Base-by-base conservation (phyloP, 2,113 vertebrate species). In the Pseudorhombus dupliciocellatus region DNA sequence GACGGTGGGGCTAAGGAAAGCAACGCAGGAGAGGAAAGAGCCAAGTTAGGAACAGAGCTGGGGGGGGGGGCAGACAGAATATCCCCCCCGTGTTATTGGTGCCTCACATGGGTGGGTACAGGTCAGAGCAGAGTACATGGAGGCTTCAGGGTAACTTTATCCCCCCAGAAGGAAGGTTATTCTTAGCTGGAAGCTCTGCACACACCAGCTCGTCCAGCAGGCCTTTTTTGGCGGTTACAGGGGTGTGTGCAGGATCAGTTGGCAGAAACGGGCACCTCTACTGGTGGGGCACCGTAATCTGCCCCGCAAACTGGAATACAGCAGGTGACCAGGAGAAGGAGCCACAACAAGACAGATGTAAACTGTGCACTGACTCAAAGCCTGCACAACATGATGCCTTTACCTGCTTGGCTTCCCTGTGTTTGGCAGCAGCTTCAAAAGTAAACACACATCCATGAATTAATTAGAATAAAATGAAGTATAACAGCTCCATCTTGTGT, bases 81-180 rank as follows among this genome's bases (percentile, higher is more conserved):
- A 87, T 72, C 53, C 70, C 70, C 80, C 69, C 80, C 52, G 83
- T 79, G 82, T 86, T 90, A 81, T 80, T 84, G 89, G 90, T 67
- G 77, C 87, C 90, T 91, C 91, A 89, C 87, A 90, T 91, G 90
- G 88, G 80, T 91, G 90, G 88, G 80, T 87, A 91, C 91, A 88
- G 89, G 88, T 86, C 83, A 88, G 65, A 73, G 66, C 64, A 65
- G 37, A 85, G 80, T 58, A 75, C 67, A 76, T 80, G 70, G 80
- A 63, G 75, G 79, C 70, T 78, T 63, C 55, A 75, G 53, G 58
- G 92, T 93, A 94, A 94, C 91, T 83, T 70, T 76, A 94, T 84
- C 88, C 88, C 24, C 20, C 51, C 66, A 70, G 66, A 82, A 77
- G 68, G 61, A 80, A 75, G 72, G 90, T 92, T 94, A 94, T 93